Evolutionary conservation across 2,888 invertebrate genomes (phyloP).

Genomic region (Synergus laeviventris): DNA sequence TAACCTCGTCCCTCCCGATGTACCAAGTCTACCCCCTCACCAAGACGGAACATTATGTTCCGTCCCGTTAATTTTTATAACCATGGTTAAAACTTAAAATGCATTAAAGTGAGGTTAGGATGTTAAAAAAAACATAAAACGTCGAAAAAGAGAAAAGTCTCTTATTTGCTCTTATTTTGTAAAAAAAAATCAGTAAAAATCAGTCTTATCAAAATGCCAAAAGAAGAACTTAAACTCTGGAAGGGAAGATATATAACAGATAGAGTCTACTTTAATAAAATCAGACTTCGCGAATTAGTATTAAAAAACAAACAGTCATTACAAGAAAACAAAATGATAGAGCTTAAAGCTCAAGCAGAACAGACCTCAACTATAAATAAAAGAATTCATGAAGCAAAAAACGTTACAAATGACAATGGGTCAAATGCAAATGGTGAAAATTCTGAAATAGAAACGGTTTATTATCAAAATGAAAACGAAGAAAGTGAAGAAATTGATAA

Average conservation of each 20-base stretch:
- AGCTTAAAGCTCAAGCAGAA: background rate
- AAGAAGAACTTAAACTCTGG: background rate
- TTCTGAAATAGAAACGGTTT: conserved; percentile 15
- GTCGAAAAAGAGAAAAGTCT: background rate
- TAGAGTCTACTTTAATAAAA: background rate
- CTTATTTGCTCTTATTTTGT: background rate
- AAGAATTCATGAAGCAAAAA: background rate
- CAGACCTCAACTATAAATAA: background rate
- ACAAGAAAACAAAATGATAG: background rate
- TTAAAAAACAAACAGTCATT: background rate
- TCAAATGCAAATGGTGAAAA: background rate
- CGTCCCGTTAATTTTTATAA: too few relatives aligned
- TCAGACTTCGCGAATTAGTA: background rate
- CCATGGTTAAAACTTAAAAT: too few relatives aligned
- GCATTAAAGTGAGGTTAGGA: too few relatives aligned
- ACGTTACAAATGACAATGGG: background rate
- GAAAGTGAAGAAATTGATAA: background rate
- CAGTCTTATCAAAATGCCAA: background rate
- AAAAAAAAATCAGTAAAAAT: background rate
- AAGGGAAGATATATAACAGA: background rate
- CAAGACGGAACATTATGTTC: too few relatives aligned
- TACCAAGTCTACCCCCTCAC: too few relatives aligned
- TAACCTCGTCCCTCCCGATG: too few relatives aligned
- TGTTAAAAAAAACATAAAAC: background rate
- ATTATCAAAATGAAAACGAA: background rate